Percentiles rank a stretch among this genome's conserved stretches.
phyloP scores from a whole-genome alignment of 2,113 vertebrate genomes.

The Phaethon lepturus region DNA sequence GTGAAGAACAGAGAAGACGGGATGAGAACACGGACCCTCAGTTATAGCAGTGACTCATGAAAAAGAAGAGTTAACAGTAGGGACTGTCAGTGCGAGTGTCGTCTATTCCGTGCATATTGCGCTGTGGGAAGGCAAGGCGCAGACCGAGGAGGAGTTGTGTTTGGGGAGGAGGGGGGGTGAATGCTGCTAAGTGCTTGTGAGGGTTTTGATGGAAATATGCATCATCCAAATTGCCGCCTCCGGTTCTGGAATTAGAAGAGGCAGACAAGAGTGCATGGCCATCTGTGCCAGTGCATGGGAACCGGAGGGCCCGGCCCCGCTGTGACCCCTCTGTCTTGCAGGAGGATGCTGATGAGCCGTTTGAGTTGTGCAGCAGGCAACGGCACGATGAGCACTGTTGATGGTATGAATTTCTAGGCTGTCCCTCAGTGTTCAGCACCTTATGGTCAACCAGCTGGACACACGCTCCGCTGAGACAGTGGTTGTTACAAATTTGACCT shows the following conservation, averaged over 20 bases:
- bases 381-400: neutral
- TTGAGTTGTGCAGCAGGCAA: neutral
- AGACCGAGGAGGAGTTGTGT: neutral
- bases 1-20: neutral
- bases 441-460: neutral
- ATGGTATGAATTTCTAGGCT: neutral
- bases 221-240: neutral
- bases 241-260: neutral
- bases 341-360: neutral
- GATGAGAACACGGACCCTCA: neutral
- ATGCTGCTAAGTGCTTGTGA: neutral
- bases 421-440: neutral
- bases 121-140: neutral
- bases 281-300: neutral
- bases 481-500: neutral
- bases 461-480: neutral
- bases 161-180: neutral
- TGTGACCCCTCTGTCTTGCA: neutral
- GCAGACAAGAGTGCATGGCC: neutral
- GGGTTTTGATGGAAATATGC: neutral
- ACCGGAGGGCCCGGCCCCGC: neutral
- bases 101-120: neutral
- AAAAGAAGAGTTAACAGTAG: neutral
- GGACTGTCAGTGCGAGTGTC: neutral
- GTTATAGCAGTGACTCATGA: neutral